Evolutionary conservation across 64 coral and sea anemone species (phyloP).

Genomic region (Cladopsammia gracilis): DNA sequence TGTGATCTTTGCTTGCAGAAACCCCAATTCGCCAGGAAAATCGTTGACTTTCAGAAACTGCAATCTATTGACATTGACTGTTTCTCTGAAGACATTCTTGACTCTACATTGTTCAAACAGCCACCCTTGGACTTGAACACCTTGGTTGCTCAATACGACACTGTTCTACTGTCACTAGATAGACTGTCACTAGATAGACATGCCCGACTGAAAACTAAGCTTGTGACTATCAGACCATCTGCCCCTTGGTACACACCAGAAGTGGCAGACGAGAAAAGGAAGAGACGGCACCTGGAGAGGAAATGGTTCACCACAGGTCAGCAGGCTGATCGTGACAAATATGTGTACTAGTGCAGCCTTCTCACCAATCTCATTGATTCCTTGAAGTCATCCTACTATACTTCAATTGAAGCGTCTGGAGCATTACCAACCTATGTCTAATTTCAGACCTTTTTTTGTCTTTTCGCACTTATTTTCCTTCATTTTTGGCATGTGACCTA

Average conservation of each 20-base stretch:
- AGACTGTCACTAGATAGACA: no score
- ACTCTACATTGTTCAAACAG: slow-evolving; percentile 7
- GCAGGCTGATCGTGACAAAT: neutral
- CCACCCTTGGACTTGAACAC: no score
- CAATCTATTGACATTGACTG: neutral
- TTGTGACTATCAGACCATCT: neutral
- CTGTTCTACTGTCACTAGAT: no score
- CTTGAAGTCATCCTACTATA: slow-evolving; percentile 42
- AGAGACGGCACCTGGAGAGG: neutral
- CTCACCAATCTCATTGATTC: no score
- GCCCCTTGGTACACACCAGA: slow-evolving; percentile 2
- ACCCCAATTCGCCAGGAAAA: slow-evolving; percentile 22
- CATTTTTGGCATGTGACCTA: no score
- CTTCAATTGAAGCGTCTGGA: no score
- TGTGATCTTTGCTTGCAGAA: slow-evolving; percentile 16
- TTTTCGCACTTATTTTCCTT: no score
- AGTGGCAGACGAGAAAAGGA: neutral
- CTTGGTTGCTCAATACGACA: no score
- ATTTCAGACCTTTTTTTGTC: no score
- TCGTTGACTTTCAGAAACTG: slow-evolving; percentile 3
- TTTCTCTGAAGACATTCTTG: slow-evolving; percentile 19
- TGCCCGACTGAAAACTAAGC: no score
- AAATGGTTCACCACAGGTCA: neutral
- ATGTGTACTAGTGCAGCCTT: no score
- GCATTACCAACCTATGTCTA: no score